These are phyloP conservation scores for Drosophila sturtevanti DNA, from an alignment of 1,140 invertebrate species.

Conservation along the genomic window DNA sequence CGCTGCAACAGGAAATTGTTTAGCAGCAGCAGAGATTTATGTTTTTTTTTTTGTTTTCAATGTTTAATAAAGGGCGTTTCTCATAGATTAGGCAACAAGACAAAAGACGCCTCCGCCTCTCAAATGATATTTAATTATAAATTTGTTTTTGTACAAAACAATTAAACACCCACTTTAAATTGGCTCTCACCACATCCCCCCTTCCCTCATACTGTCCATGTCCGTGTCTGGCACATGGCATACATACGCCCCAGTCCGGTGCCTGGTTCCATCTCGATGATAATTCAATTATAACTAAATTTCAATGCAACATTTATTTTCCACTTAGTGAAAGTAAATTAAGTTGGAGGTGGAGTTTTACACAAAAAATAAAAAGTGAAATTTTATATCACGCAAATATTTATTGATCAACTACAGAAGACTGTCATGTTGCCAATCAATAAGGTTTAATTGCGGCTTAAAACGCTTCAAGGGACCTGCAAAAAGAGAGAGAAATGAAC, in stretches of 20 bases:
- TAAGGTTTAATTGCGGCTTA: slow-evolving; percentile 71
- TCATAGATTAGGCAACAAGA: slow-evolving; percentile 28
- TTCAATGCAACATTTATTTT: slow-evolving; percentile 71
- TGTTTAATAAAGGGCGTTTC: slow-evolving; percentile 61
- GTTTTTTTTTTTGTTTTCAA: slow-evolving; percentile 24
- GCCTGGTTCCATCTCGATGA: slow-evolving; percentile 31
- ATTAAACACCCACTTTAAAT: slow-evolving; percentile 57
- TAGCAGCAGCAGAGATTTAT: slow-evolving; percentile 7
- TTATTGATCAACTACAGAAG: slow-evolving; percentile 49
- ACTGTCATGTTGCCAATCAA: slow-evolving; percentile 76
- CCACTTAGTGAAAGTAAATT: slow-evolving; percentile 62
- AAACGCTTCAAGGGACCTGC: slow-evolving; percentile 77
- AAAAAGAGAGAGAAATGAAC: slow-evolving; percentile 15
- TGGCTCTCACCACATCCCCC: no score
- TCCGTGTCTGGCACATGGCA: slow-evolving; percentile 29
- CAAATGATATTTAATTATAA: slow-evolving; percentile 42
- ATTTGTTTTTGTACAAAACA: slow-evolving; percentile 24
- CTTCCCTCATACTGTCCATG: slow-evolving; percentile 3
- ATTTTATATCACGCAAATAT: slow-evolving; percentile 50
- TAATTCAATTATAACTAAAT: slow-evolving; percentile 54
- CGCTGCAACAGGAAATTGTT: slow-evolving; percentile 50
- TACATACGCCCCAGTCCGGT: slow-evolving; percentile 28
- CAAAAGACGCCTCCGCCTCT: slow-evolving; percentile 40
- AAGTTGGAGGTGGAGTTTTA: slow-evolving; percentile 10
- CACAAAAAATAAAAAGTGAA: slow-evolving; percentile 35